Conservation (phyloP, 2,888 invertebrate species). For the Volucella zonaria region DNA sequence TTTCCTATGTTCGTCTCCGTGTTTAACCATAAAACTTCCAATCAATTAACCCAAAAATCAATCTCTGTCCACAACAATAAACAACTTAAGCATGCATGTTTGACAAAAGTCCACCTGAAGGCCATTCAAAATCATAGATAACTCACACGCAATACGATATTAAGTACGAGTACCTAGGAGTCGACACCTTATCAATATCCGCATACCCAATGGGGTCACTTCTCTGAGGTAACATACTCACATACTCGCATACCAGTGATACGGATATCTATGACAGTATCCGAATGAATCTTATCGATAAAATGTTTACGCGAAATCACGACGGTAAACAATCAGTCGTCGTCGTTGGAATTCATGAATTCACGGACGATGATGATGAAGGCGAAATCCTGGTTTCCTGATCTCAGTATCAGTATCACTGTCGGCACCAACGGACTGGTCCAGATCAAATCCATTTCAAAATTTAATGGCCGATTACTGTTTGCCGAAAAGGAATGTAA, state of each 20-base stretch:
- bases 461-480: conserved; percentile 38
- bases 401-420: conserved; percentile 1
- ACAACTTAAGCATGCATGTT: conserved; percentile 33
- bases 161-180: conserved; percentile 1
- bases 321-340: conserved; percentile 20
- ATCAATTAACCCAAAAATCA: conserved; percentile 52
- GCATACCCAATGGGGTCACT: conserved; percentile 8
- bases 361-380: too few relatives aligned
- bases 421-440: background rate
- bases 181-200: conserved; percentile 34
- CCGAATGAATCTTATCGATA: conserved; percentile 45
- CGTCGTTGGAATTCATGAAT: background rate
- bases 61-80: conserved; percentile 48
- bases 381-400: conserved; percentile 29
- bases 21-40: conserved; percentile 27
- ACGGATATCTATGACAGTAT: conserved; percentile 26
- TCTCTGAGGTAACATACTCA: background rate
- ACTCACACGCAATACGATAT: conserved; percentile 45
- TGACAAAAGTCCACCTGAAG: conserved; percentile 45
- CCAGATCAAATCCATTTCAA: conserved; percentile 23
- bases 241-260: conserved; percentile 21
- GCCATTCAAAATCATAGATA: conserved; percentile 29
- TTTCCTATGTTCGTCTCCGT: conserved; percentile 23
- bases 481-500: conserved; percentile 11
- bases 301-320: conserved; percentile 45